Evolutionary conservation across 2,797 vertebrate species (phyloP).

Genomic region (Moxostoma hubbsi): DNA sequence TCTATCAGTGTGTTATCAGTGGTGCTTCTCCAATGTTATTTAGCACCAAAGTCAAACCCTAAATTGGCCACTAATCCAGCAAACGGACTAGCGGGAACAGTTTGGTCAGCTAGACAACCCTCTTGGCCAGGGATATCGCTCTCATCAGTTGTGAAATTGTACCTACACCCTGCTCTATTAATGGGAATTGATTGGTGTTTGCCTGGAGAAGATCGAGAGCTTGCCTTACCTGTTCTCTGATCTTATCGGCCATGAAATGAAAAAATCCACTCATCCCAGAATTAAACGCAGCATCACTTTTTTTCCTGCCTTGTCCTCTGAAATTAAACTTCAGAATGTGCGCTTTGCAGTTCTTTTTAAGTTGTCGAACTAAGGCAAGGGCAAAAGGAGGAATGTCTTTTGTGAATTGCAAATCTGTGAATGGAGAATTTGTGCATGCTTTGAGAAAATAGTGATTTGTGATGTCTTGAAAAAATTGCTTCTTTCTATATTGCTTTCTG

Average conservation of each 20-base stretch:
- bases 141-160: conserved; percentile 64
- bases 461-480: neutral
- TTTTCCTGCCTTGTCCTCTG: conserved; percentile 20
- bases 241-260: conserved; percentile 71
- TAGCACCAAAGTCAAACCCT: conserved; percentile 46
- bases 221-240: conserved; percentile 62
- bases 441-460: neutral
- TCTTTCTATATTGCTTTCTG: conserved; percentile 23
- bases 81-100: conserved; percentile 55
- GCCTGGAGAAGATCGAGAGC: conserved; percentile 63
- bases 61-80: conserved; percentile 53
- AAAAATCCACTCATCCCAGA: conserved; percentile 69
- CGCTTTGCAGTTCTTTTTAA: conserved; percentile 5
- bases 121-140: conserved; percentile 47
- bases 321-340: conserved; percentile 51
- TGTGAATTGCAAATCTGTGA: conserved; percentile 11
- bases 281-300: conserved; percentile 64
- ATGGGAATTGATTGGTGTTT: conserved; percentile 70
- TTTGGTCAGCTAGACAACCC: conserved; percentile 53
- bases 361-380: conserved; percentile 16
- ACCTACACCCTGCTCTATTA: conserved; percentile 61
- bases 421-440: conserved; percentile 10
- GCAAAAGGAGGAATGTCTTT: conserved; percentile 11
- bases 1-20: conserved; percentile 6
- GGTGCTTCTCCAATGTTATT: conserved; percentile 34